Base-by-base conservation (phyloP, 1,140 invertebrate species). In the Bombus consobrinus region DNA sequence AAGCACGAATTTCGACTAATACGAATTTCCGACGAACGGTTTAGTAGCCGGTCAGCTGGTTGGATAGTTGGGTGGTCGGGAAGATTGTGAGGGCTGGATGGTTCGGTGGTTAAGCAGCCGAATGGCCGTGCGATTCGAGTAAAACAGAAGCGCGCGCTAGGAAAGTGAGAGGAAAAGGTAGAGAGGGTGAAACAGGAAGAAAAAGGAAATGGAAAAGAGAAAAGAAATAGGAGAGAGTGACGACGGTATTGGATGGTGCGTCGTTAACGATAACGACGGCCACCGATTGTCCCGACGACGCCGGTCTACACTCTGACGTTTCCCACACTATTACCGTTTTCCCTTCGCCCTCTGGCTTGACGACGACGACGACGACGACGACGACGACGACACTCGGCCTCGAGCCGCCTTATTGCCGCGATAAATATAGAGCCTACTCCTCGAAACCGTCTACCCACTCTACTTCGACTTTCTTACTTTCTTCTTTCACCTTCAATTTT, bases 181-280 rank as follows among this genome's bases (percentile, higher is more conserved):
- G 74, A 76, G 81, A 34, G 15, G 66, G 57, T 77, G 10, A 32
- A n/a, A 64, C n/a, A 81, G 71, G 72, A 47, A 64, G 66, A 64
- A 18, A 32, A 66, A 15, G 28, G 39, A 78, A 53, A 34, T 43
- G 71, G 78, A 72, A 81, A 81, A 72, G 75, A 77, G 32, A 74
- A 74, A 69, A 41, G 53, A 74, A 83, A n/a, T 28, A 77, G 81
- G 83, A 79, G 85, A 87, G 81, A 89, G 87, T 88, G 86, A 85
- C 84, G 88, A 89, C 85, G 88, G 89, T 89, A 92, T 92, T 92
- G 91, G 91, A 89, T 83, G 87, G 77, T 81, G 92, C 91, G 90
- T 93, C 92, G 93, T 94, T 94, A 93, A 90, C 90, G 92, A 91
- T 94, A 94, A 94, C 92, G 92, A 93, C 90, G 87, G 89, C 88